Percentiles rank a stretch among this genome's conserved stretches.
Evolutionary conservation across 2,888 invertebrate genomes (phyloP).

Genomic region (Lasius fuliginosus): DNA sequence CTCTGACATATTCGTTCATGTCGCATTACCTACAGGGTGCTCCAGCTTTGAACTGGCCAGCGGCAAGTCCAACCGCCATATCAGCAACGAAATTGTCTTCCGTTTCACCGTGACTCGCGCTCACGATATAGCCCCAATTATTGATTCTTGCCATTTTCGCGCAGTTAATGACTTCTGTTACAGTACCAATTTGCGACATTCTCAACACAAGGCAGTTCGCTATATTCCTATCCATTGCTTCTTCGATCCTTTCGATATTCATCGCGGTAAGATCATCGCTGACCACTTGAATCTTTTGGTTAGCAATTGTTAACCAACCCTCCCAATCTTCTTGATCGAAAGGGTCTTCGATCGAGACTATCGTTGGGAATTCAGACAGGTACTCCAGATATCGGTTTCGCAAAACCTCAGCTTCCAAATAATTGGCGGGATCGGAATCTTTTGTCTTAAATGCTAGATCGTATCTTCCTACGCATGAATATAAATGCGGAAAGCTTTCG

Average conservation of each 20-base stretch:
- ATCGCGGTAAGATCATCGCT: slow-evolving; percentile 81
- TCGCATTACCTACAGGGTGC: slow-evolving; percentile 72
- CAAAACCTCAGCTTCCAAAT: slow-evolving; percentile 78
- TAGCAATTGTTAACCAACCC: slow-evolving; percentile 79
- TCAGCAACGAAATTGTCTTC: slow-evolving; percentile 83
- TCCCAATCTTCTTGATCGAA: slow-evolving; percentile 83
- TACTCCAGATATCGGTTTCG: slow-evolving; percentile 79
- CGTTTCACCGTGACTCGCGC: slow-evolving; percentile 80
- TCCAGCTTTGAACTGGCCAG: slow-evolving; percentile 82
- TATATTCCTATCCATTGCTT: slow-evolving; percentile 78
- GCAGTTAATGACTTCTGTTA: slow-evolving; percentile 81
- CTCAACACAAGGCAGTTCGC: slow-evolving; percentile 81
- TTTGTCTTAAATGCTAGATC: slow-evolving; percentile 82
- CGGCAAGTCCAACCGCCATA: slow-evolving; percentile 80
- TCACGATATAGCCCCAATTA: slow-evolving; percentile 79
- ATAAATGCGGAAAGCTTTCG: background rate
- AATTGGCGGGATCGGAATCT: slow-evolving; percentile 81
- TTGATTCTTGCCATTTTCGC: slow-evolving; percentile 78
- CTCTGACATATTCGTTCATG: background rate
- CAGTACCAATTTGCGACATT: slow-evolving; percentile 80
- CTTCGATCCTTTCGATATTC: slow-evolving; percentile 80
- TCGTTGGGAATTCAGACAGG: slow-evolving; percentile 75
- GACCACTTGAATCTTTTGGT: slow-evolving; percentile 79
- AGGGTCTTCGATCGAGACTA: slow-evolving; percentile 84
- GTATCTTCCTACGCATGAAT: slow-evolving; percentile 76